Evolutionary conservation across 1,140 invertebrate species (phyloP).

Genomic region (Drosophila navojoa): DNA sequence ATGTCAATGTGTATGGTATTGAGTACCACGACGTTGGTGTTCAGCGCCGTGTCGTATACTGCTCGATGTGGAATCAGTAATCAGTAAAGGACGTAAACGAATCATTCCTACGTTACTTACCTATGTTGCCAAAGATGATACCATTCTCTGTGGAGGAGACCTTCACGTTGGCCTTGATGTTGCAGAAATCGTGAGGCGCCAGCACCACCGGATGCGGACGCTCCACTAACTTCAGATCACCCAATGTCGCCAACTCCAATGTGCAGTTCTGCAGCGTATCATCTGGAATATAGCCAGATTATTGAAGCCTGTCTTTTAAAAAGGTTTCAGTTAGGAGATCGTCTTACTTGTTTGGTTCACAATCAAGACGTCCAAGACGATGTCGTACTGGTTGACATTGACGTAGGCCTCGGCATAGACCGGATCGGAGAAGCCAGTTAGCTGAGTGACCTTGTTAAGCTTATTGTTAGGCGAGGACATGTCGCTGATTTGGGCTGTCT

Average conservation of each 20-base stretch:
- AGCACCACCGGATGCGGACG: constrained; percentile 97
- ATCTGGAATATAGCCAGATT: constrained; percentile 66
- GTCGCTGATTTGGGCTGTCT: constrained; percentile 84
- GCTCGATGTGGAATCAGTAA: not conserved
- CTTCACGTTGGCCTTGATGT: constrained; percentile 98
- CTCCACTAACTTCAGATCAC: constrained; percentile 98
- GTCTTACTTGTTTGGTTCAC: constrained; percentile 96
- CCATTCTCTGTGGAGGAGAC: constrained; percentile 99
- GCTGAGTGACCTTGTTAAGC: constrained; percentile 96
- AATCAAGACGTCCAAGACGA: constrained; percentile 97
- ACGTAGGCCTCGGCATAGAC: constrained; percentile 99
- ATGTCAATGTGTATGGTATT: constrained; percentile 99
- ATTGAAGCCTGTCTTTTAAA: not conserved
- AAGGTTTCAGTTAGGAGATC: not conserved
- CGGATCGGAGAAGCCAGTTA: constrained; percentile 99
- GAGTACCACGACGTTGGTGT: constrained; percentile 97
- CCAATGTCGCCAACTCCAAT: constrained; percentile 97
- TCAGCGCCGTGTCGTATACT: constrained; percentile 98
- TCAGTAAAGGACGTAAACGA: not conserved
- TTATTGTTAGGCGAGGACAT: constrained; percentile 86
- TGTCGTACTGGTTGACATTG: constrained; percentile 99
- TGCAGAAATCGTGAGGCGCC: constrained; percentile 98
- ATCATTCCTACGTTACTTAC: constrained; percentile 84
- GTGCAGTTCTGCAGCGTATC: constrained; percentile 99
- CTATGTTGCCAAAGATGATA: constrained; percentile 99